Evolutionary conservation across 2,797 vertebrate species (phyloP).

Genomic region (Acropternis orthonyx): DNA sequence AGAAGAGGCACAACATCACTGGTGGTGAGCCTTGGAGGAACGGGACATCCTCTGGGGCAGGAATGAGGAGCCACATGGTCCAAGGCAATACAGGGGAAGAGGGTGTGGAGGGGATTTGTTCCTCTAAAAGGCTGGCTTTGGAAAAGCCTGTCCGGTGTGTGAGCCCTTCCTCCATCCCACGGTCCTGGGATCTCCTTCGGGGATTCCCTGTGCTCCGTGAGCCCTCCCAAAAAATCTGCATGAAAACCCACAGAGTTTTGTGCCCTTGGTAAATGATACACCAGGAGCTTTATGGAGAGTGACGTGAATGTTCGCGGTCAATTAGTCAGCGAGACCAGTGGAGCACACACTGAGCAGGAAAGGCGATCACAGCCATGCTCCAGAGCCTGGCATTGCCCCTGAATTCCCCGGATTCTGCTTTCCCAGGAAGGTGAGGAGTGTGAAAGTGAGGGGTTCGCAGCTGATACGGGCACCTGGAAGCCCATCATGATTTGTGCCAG

Average conservation of each 20-base stretch:
- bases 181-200: fast-evolving
- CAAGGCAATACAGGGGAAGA: not conserved
- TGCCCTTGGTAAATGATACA: not conserved
- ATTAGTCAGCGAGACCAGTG: not conserved
- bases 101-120: not conserved
- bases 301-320: not conserved
- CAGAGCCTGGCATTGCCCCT: not conserved
- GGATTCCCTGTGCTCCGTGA: too few relatives aligned
- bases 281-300: not conserved
- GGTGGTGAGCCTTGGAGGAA: not conserved
- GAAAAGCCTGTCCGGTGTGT: not conserved
- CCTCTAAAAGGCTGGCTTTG: not conserved
- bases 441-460: not conserved
- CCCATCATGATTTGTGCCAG: fast-evolving
- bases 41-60: not conserved
- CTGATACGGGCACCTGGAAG: not conserved
- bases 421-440: not conserved
- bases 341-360: not conserved
- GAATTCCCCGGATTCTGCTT: not conserved
- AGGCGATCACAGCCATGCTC: not conserved
- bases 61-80: not conserved
- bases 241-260: not conserved
- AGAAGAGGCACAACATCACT: not conserved
- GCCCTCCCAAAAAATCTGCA: not conserved
- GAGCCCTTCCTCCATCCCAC: not conserved